Conservation (phyloP, 2,113 vertebrate species). For the Taurulus bubalis region DNA sequence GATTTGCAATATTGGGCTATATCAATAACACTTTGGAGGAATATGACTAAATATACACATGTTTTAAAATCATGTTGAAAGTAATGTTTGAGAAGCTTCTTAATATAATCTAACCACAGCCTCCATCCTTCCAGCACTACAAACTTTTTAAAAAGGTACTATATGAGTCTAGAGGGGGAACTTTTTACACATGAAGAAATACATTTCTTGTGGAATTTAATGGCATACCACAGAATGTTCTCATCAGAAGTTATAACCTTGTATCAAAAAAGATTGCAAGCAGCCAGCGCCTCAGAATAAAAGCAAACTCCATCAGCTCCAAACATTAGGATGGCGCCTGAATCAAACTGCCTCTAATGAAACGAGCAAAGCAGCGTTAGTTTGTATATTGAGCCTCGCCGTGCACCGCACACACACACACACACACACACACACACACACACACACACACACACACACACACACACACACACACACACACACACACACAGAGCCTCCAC, state of each 20-base stretch:
- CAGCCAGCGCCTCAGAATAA: neutral
- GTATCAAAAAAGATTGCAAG: neutral
- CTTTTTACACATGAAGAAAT: constrained; percentile 9
- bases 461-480: no score
- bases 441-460: neutral
- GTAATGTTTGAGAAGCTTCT: neutral
- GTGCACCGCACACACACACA: neutral
- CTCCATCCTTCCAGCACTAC: neutral
- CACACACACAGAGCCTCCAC: neutral
- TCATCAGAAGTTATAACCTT: neutral
- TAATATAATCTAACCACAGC: neutral
- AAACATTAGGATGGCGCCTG: neutral
- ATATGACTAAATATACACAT: neutral
- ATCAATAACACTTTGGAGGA: neutral
- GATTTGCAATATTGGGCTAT: neutral
- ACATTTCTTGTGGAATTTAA: neutral
- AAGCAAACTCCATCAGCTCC: constrained; percentile 1
- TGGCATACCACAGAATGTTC: neutral
- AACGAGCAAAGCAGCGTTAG: constrained; percentile 17
- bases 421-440: no score
- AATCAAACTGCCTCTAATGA: neutral
- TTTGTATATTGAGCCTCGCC: constrained; percentile 22
- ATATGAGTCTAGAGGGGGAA: neutral
- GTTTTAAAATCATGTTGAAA: neutral
- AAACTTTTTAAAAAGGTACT: neutral